phyloP scores from a whole-genome alignment of 2,888 invertebrate species.

The Acrobasis suavella region DNA sequence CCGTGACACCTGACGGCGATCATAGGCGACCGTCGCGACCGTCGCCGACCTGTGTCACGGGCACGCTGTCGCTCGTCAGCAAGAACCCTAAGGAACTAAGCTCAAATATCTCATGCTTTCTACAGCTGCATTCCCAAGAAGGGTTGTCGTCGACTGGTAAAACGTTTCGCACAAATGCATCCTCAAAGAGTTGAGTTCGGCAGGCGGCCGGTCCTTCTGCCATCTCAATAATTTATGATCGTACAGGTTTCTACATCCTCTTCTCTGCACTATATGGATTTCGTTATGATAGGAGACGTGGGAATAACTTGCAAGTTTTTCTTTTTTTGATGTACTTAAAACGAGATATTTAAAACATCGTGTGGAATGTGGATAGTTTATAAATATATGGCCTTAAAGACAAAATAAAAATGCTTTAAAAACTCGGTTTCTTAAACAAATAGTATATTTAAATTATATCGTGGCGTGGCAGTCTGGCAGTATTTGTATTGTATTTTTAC shows the following conservation, averaged over 20 bases:
- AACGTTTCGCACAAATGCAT: no score
- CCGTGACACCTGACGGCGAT: no score
- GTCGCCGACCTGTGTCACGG: no score
- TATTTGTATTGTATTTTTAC: neutral
- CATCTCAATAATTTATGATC: neutral
- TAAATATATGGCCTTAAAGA: neutral
- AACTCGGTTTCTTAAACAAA: neutral
- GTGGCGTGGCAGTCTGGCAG: neutral
- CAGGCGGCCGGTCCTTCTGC: neutral
- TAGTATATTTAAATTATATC: no score
- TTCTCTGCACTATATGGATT: slow-evolving; percentile 4
- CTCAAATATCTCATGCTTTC: no score
- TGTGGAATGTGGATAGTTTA: neutral
- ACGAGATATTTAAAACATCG: slow-evolving; percentile 3
- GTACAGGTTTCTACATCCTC: slow-evolving; percentile 3
- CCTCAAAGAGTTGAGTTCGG: no score
- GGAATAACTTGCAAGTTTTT: slow-evolving; percentile 3
- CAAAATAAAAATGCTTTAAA: neutral
- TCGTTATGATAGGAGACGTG: slow-evolving; percentile 5
- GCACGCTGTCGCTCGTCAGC: no score
- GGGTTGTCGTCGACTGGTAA: no score
- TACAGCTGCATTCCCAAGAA: no score
- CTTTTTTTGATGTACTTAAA: slow-evolving; percentile 6
- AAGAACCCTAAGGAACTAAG: no score
- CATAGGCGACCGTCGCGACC: no score